Percentiles rank a stretch among this genome's conserved stretches.
These are phyloP conservation scores for Orcinus orca DNA, from an alignment of 2,113 vertebrate species.

Conservation along the genomic window DNA sequence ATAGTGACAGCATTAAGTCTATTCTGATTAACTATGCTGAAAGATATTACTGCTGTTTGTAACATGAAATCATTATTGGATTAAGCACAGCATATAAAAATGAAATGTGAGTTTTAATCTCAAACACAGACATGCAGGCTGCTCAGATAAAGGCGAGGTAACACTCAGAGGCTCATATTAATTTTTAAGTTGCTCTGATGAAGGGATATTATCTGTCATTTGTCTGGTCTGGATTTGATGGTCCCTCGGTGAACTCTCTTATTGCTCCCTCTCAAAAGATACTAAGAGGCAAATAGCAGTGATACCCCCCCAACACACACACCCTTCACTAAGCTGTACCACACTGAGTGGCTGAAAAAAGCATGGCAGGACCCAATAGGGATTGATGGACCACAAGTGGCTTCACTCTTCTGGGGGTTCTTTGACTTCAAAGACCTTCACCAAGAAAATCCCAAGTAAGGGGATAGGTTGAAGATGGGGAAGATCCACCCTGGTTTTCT, in stretches of 20 bases:
- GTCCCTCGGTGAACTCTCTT: not conserved
- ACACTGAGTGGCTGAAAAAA: not conserved
- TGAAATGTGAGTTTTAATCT: slow-evolving; percentile 95
- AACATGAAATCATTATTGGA: slow-evolving; percentile 97
- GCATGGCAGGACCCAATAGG: not conserved
- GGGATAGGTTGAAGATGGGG: not conserved
- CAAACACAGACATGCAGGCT: slow-evolving; percentile 36
- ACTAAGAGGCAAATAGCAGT: not conserved
- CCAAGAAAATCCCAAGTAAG: not conserved
- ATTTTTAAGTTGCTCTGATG: slow-evolving; percentile 48
- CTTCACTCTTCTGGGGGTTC: not conserved
- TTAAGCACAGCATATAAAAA: slow-evolving; percentile 95
- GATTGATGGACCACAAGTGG: not conserved
- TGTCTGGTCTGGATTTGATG: slow-evolving; percentile 5
- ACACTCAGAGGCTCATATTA: slow-evolving; percentile 5
- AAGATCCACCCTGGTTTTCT: not conserved
- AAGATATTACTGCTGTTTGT: slow-evolving; percentile 95
- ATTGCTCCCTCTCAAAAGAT: not conserved
- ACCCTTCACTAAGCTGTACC: not conserved
- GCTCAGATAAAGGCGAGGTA: slow-evolving; percentile 32
- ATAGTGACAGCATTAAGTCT: slow-evolving; percentile 99
- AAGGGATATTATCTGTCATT: not conserved
- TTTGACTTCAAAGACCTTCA: not conserved
- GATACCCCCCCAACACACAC: not conserved
- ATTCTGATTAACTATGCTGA: slow-evolving; percentile 97